Evolutionary conservation across 2,797 vertebrate genomes (phyloP), one percentile per base, ranked within the genome.

Genomic region (Mormyrus hasselquistii): DNA sequence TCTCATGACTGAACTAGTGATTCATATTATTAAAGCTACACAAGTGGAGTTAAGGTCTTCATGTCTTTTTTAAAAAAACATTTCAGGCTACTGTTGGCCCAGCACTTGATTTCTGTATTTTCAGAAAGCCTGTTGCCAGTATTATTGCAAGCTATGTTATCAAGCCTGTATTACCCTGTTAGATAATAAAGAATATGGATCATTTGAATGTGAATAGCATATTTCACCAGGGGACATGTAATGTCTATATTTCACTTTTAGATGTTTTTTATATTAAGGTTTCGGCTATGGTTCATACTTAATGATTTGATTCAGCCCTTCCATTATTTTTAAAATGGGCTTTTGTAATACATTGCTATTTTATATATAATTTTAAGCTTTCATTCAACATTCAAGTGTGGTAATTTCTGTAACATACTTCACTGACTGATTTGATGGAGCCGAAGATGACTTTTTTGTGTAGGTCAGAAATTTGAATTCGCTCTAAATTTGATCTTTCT

Each of bases 321-420:
- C 65, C 65, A 73, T 73, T 73, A 73, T 73, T 73, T 73, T 73
- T 73, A 73, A 73, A 73, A 73, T 73, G 65, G 65, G 29, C 29
- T 73, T 73, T 73, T 73, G 65, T 73, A 73, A 73, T 73, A 16
- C 65, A 73, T 73, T 73, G 65, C 65, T 38, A 73, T 73, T 73
- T 38, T 73, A 73, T 73, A 73, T 73, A 73, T 73, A 16, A 73
- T 73, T 73, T 73, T 73, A 38, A 73, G 65, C 65, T 73, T 38
- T 73, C 65, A 73, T 38, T 73, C 65, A 73, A 73, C 65, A 73
- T 38, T 73, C 65, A 73, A 73, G 65, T 38, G 65, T 38, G 29
- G 65, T 38, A 38, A 73, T 73, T 73, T 12, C 65, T 73, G 12
- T 38, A 73, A 14, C 29, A 73, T 34, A 73, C 29, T 38, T 73